Conservation (phyloP, 2,888 invertebrate genomes). For the Chymomyza fuscimana region DNA sequence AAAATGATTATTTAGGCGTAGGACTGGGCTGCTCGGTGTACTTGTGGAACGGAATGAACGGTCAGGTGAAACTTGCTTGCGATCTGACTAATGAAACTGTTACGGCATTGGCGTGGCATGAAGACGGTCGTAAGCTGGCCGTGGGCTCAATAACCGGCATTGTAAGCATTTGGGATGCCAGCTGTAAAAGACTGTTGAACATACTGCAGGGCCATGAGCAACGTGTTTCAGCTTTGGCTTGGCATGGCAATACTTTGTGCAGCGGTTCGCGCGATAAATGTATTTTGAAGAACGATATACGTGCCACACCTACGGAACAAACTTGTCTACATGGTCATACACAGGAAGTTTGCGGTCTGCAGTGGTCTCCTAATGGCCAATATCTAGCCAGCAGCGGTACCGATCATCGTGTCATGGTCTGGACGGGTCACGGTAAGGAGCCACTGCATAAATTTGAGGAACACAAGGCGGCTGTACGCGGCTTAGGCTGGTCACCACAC, state of each 20-base stretch:
- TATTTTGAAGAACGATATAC: slow-evolving; percentile 95
- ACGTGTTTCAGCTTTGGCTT: slow-evolving; percentile 94
- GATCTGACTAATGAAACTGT: slow-evolving; percentile 98
- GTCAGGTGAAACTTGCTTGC: slow-evolving; percentile 93
- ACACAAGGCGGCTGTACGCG: slow-evolving; percentile 98
- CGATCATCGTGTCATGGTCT: slow-evolving; percentile 83
- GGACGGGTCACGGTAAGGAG: slow-evolving; percentile 89
- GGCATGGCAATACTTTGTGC: slow-evolving; percentile 97
- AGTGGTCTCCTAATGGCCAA: slow-evolving; percentile 99
- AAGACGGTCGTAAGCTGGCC: slow-evolving; percentile 96
- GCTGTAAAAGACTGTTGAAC: slow-evolving; percentile 92
- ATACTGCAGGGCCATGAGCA: slow-evolving; percentile 95
- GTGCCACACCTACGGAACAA: slow-evolving; percentile 89
- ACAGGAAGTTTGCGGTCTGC: slow-evolving; percentile 98
- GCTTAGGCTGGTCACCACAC: slow-evolving; percentile 99
- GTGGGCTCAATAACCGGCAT: slow-evolving; percentile 98
- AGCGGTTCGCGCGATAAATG: slow-evolving; percentile 96
- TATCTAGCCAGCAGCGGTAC: slow-evolving; percentile 99
- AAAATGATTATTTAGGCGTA: slow-evolving; percentile 98
- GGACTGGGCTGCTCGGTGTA: slow-evolving; percentile 99
- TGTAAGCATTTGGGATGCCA: slow-evolving; percentile 99
- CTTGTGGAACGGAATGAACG: slow-evolving; percentile 97
- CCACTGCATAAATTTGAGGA: slow-evolving; percentile 97
- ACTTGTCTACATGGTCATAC: slow-evolving; percentile 92
- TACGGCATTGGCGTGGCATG: slow-evolving; percentile 99